phyloP scores from a whole-genome alignment of 2,113 vertebrate genomes.

The Nibea albiflora region DNA sequence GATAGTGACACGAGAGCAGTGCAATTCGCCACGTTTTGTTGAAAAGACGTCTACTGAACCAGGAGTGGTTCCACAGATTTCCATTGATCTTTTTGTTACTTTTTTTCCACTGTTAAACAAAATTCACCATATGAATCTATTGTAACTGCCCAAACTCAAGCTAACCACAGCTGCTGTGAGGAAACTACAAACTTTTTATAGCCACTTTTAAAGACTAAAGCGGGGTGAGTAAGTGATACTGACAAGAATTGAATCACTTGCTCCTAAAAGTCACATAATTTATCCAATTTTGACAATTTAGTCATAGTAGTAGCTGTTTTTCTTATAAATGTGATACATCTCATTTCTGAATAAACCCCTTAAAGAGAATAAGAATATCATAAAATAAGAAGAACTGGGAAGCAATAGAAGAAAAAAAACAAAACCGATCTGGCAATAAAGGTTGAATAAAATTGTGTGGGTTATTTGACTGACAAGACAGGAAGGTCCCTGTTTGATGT shows the following conservation, averaged over 20 bases:
- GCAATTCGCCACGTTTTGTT: background rate
- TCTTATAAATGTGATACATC: background rate
- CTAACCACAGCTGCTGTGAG: conserved; percentile 13
- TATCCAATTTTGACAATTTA: background rate
- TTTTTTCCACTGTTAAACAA: background rate
- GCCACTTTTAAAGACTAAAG: background rate
- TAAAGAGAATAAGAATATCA: background rate
- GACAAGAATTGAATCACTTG: background rate
- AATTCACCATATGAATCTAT: background rate
- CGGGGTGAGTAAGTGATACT: background rate
- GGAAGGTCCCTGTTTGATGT: conserved; percentile 46
- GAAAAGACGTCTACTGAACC: background rate
- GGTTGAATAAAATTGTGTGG: conserved; percentile 11
- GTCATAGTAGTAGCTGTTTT: background rate
- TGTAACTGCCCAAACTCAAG: background rate
- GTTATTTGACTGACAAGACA: conserved; percentile 43
- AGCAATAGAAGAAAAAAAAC: background rate
- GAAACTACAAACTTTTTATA: conserved; percentile 22
- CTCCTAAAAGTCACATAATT: conserved; percentile 4
- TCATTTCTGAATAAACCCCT: background rate
- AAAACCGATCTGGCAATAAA: background rate
- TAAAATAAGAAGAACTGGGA: background rate
- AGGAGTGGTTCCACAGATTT: conserved; percentile 1
- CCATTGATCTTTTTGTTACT: background rate
- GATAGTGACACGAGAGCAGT: background rate